Base-by-base conservation (phyloP, 2,113 vertebrate genomes). In the Pampusana beccarii region DNA sequence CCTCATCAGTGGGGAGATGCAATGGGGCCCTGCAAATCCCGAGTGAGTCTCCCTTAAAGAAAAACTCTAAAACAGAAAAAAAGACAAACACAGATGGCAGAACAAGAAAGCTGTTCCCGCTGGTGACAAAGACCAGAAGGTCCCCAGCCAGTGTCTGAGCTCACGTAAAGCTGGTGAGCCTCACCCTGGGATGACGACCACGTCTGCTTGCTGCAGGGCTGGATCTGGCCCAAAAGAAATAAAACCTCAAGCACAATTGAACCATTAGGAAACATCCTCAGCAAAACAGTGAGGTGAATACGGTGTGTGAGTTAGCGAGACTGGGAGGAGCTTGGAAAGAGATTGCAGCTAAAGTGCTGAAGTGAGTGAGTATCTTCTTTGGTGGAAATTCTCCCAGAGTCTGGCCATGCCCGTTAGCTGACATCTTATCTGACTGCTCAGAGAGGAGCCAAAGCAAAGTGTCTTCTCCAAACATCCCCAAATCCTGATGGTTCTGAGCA, bases 191-290 rank as follows among this genome's bases (percentile, higher is more conserved):
- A 60, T 23, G 83, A 66, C 0, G 0, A 78, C 69, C 58, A 21
- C 6, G 13, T 18, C 46, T 81, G 69, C 65, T 79, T 78, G 86
- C 28, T 2, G 11, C 44, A 8, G 65, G 77, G 13, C 72, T 96
- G 82, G 88, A 82, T 13, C 73, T 92, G 56, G 61, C 75, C 88
- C 93, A 50, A 74, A 86, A 94, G 90, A 96, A 81, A 92, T 90
- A 86, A 95, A 96, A 93, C 80, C 83, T 95, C 60, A 19, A 86
- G 36, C 51, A 74, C 73, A 74, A 89, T 34, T 34, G 69, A 92
- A 67, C 91, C 80, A 88, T 25, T 26, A 88, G 89, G 95, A 96
- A 91, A 88, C 77, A 86, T 42, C 83, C 57, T 80, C 77, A 74
- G 77, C 18, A 56, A 67, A 94, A 38, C 29, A 56, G 80, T 34